Evolutionary conservation across 1,140 invertebrate species (phyloP).

Genomic region (Drosophila tsacasi): DNA sequence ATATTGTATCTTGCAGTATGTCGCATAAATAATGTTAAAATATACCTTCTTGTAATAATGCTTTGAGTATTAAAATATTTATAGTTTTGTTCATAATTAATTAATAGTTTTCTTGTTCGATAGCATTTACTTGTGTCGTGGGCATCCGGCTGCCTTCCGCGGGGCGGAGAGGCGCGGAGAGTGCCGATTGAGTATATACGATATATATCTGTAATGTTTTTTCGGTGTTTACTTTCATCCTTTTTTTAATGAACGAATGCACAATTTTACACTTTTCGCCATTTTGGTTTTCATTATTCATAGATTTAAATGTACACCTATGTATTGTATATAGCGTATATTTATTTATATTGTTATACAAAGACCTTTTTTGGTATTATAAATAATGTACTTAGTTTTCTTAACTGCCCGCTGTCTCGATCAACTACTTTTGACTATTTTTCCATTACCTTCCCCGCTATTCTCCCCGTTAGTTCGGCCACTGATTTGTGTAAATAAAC

Average conservation of each 20-base stretch:
- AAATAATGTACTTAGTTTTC: constrained; percentile 59
- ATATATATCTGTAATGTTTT: constrained; percentile 79
- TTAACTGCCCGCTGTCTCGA: constrained; percentile 25
- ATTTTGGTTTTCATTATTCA: constrained; percentile 76
- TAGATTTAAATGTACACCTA: constrained; percentile 79
- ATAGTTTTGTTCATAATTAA: constrained; percentile 74
- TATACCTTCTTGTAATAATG: constrained; percentile 68
- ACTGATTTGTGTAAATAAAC: constrained; percentile 73
- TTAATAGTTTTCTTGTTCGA: constrained; percentile 71
- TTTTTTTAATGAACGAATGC: constrained; percentile 83
- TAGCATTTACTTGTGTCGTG: constrained; percentile 76
- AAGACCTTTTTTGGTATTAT: constrained; percentile 71
- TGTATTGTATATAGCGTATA: constrained; percentile 71
- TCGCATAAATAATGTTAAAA: constrained; percentile 79
- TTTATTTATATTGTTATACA: constrained; percentile 75
- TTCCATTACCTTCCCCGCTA: constrained; percentile 1
- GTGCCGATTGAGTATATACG: constrained; percentile 69
- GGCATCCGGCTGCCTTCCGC: constrained; percentile 49
- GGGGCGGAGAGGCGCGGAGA: constrained; percentile 43
- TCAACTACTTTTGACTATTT: constrained; percentile 77
- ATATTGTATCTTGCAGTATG: constrained; percentile 70
- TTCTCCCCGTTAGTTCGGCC: constrained; percentile 41
- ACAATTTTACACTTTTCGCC: constrained; percentile 82
- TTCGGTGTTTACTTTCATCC: constrained; percentile 84
- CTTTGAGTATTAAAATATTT: constrained; percentile 80